Conservation (phyloP, 1,140 invertebrate species). For the Stenopsyche tienmushanensis region DNA sequence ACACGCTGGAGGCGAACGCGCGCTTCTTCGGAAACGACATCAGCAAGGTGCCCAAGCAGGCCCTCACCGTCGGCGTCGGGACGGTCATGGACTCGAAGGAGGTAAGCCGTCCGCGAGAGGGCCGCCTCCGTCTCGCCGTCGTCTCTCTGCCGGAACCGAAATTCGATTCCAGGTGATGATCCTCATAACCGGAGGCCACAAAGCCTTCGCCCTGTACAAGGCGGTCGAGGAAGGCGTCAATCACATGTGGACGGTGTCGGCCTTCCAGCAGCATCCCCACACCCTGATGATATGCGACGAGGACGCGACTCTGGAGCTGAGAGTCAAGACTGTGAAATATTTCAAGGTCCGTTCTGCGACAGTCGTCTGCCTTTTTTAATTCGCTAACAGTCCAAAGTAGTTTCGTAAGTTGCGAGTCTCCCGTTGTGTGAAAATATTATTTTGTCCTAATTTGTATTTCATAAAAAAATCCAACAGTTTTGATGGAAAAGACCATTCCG, state of each 20-base stretch:
- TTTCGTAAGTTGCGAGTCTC: no score
- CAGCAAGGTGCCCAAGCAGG: constrained; percentile 86
- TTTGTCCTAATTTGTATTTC: no score
- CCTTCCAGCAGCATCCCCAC: constrained; percentile 93
- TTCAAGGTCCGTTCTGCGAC: constrained; percentile 84
- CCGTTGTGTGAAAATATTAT: no score
- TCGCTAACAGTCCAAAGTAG: no score
- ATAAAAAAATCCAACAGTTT: no score
- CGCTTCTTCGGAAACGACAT: constrained; percentile 97
- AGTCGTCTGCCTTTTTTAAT: background rate
- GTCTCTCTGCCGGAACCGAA: background rate
- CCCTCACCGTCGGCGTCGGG: constrained; percentile 96
- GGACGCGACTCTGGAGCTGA: constrained; percentile 93
- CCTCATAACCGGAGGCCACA: constrained; percentile 95
- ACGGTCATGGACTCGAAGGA: constrained; percentile 99
- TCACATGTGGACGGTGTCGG: constrained; percentile 99
- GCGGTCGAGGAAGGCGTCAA: constrained; percentile 97
- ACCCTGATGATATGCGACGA: constrained; percentile 97
- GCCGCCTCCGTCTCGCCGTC: no score
- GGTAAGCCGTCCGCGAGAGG: no score
- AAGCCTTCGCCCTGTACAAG: constrained; percentile 94
- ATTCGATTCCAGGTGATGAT: constrained; percentile 81
- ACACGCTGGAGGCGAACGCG: constrained; percentile 96
- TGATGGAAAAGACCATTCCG: no score
- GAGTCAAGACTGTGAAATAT: constrained; percentile 99